These are phyloP conservation scores for Dasysyrphus tricinctus DNA, from an alignment of 2,888 invertebrate genomes.

Conservation along the genomic window DNA sequence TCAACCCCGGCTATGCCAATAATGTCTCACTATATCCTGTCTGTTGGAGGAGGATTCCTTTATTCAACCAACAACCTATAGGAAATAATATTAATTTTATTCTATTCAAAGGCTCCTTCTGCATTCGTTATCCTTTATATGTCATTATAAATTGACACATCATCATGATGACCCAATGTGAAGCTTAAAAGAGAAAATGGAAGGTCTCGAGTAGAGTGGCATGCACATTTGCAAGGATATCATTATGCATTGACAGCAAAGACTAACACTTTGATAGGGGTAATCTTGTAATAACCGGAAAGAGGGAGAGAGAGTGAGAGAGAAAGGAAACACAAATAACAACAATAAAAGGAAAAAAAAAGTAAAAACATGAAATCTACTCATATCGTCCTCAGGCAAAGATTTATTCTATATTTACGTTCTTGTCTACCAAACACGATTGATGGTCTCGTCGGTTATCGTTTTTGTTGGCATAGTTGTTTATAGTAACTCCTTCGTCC, in stretches of 20 bases:
- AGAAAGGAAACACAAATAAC: not conserved
- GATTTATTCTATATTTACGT: slow-evolving; percentile 74
- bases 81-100: slow-evolving; percentile 20
- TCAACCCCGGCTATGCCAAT: slow-evolving; percentile 16
- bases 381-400: slow-evolving; percentile 41
- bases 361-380: slow-evolving; percentile 43
- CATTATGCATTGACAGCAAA: slow-evolving; percentile 61
- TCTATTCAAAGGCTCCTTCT: slow-evolving; percentile 1
- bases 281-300: slow-evolving; percentile 69
- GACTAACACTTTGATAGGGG: slow-evolving; percentile 66
- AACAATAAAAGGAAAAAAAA: not conserved
- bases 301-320: not conserved
- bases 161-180: slow-evolving; percentile 23
- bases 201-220: slow-evolving; percentile 8
- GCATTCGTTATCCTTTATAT: slow-evolving; percentile 24
- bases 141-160: slow-evolving; percentile 31
- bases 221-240: slow-evolving; percentile 67
- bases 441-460: slow-evolving; percentile 61
- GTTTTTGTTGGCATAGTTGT: slow-evolving; percentile 44
- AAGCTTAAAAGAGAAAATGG: slow-evolving; percentile 1
- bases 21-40: not conserved
- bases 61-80: not conserved
- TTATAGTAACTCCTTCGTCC: slow-evolving; percentile 33
- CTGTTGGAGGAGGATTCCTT: no score
- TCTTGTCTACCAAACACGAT: slow-evolving; percentile 64